Conservation (phyloP, 1,140 invertebrate species). For the Ooceraea biroi region DNA sequence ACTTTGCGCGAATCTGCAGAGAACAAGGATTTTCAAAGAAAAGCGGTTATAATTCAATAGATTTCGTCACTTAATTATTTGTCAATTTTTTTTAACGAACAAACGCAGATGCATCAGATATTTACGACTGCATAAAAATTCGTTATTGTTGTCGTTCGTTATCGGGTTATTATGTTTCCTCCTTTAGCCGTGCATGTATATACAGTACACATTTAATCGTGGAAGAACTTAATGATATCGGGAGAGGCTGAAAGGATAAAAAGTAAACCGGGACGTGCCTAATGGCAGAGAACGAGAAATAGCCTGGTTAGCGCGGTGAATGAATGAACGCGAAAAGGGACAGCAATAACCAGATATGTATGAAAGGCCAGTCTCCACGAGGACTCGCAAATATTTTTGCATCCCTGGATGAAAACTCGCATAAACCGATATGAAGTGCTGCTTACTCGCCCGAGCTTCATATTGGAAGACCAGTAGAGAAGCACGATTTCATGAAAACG, state of each 20-base stretch:
- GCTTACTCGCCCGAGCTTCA: slow-evolving; percentile 34
- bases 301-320: background rate
- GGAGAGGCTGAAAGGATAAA: background rate
- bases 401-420: slow-evolving; percentile 42
- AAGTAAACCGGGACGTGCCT: background rate
- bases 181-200: background rate
- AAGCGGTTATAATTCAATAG: background rate
- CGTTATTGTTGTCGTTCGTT: too few species aligned
- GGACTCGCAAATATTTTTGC: slow-evolving; percentile 52
- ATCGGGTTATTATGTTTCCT: background rate
- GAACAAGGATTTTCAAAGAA: background rate
- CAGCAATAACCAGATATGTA: background rate
- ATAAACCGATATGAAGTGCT: slow-evolving; percentile 37
- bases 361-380: slow-evolving; percentile 9
- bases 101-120: background rate
- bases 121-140: background rate
- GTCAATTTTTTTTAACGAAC: background rate
- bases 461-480: slow-evolving; percentile 41
- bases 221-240: background rate
- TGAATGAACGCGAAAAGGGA: background rate
- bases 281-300: background rate
- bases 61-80: background rate
- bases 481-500: slow-evolving; percentile 26
- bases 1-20: background rate
- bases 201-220: background rate